Percentiles rank a stretch among this genome's conserved stretches.
Conservation (phyloP, 2,113 vertebrate species). For the Nymphicus hollandicus region DNA sequence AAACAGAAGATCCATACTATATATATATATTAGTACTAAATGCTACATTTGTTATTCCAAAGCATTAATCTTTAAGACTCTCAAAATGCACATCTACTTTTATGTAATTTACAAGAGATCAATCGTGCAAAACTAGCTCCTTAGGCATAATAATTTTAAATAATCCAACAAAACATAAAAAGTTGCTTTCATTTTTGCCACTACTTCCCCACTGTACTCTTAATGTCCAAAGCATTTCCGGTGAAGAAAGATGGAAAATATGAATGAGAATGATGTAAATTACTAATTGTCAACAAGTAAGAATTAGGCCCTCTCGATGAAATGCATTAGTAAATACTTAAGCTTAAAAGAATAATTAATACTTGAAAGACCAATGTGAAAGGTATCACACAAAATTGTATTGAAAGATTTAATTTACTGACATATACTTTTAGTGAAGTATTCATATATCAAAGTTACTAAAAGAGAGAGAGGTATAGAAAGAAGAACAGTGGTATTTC, state of each 20-base stretch:
- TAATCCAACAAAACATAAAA: neutral
- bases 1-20: neutral
- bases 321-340: neutral
- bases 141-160: neutral
- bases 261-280: neutral
- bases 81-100: neutral
- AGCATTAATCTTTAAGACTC: neutral
- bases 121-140: neutral
- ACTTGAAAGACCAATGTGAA: neutral
- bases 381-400: neutral
- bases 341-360: neutral
- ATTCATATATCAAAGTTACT: conserved; percentile 50
- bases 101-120: neutral
- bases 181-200: neutral
- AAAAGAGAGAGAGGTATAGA: neutral
- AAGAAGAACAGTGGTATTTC: conserved; percentile 19
- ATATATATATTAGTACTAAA: neutral
- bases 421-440: conserved; percentile 38
- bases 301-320: neutral
- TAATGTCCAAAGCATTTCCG: neutral
- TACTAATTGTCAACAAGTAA: neutral
- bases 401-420: neutral
- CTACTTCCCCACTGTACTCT: neutral
- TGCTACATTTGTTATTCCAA: neutral
- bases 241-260: neutral